Conservation (phyloP, 1,140 invertebrate genomes). For the Gonatopus flavifemur region DNA sequence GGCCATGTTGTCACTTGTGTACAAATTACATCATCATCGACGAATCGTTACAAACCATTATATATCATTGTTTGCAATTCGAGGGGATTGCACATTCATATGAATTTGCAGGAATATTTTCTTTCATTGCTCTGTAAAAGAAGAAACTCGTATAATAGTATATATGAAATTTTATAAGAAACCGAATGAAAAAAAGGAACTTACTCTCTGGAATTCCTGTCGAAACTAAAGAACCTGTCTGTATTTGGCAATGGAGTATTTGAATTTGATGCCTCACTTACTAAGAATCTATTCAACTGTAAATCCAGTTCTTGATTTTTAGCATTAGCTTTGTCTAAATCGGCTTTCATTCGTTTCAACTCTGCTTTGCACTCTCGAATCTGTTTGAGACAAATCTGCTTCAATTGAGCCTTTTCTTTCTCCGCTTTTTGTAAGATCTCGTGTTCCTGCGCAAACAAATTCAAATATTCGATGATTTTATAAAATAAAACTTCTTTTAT, state of each 20-base stretch:
- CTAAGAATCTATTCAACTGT: not conserved
- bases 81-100: not conserved
- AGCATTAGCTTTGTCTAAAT: too few relatives aligned
- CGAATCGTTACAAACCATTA: too few relatives aligned
- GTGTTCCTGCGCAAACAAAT: conserved; percentile 26
- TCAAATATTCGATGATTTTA: conserved; percentile 3
- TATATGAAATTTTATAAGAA: conserved; percentile 45
- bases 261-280: not conserved
- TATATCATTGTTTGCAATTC: not conserved
- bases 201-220: not conserved
- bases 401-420: conserved; percentile 37
- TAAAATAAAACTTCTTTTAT: not conserved
- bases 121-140: conserved; percentile 11
- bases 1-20: too few relatives aligned
- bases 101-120: conserved; percentile 4
- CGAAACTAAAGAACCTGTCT: not conserved
- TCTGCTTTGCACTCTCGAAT: too few relatives aligned
- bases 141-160: conserved; percentile 38
- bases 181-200: not conserved
- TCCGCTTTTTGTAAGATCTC: conserved; percentile 32
- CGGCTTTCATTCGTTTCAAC: too few relatives aligned
- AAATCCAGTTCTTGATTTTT: too few relatives aligned
- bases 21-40: too few relatives aligned
- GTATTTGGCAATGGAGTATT: not conserved
- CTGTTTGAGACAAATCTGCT: too few relatives aligned